A percentile compares a stretch with the other conserved stretches of the same genome.
These are phyloP conservation scores for Mionectes olivaceus DNA, from an alignment of 2,797 vertebrate species.

Conservation along the genomic window DNA sequence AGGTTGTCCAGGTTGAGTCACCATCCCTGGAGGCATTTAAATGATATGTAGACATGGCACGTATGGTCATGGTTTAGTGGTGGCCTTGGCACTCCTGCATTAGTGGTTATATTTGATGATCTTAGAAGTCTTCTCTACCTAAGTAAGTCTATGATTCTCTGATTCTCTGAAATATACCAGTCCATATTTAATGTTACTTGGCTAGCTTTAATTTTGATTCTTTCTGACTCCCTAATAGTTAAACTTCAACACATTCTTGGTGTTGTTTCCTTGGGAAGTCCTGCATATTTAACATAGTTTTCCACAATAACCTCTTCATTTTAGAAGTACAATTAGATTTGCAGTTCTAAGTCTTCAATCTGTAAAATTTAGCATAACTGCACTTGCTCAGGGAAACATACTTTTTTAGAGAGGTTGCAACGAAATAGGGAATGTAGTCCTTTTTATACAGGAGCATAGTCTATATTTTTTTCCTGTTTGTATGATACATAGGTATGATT, in stretches of 20 bases:
- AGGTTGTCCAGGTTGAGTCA: neutral
- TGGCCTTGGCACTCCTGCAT: neutral
- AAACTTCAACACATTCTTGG: neutral
- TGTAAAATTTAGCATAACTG: neutral
- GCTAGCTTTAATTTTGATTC: neutral
- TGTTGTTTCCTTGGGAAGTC: neutral
- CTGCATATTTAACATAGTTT: neutral
- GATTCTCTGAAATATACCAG: neutral
- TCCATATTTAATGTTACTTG: neutral
- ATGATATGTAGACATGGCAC: neutral
- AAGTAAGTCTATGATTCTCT: neutral
- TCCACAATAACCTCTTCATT: neutral
- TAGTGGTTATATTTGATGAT: neutral
- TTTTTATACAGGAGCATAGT: neutral
- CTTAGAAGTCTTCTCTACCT: neutral
- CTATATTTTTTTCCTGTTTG: neutral
- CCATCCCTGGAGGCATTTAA: neutral
- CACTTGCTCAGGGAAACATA: neutral
- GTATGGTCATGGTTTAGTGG: neutral
- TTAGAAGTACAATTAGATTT: neutral
- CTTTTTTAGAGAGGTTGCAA: neutral
- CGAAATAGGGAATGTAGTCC: neutral
- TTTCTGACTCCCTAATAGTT: neutral
- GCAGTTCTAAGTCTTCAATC: neutral
- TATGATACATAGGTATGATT: neutral